These are phyloP conservation scores for Drosophila bocki DNA, from an alignment of 1,140 invertebrate species.

Conservation along the genomic window DNA sequence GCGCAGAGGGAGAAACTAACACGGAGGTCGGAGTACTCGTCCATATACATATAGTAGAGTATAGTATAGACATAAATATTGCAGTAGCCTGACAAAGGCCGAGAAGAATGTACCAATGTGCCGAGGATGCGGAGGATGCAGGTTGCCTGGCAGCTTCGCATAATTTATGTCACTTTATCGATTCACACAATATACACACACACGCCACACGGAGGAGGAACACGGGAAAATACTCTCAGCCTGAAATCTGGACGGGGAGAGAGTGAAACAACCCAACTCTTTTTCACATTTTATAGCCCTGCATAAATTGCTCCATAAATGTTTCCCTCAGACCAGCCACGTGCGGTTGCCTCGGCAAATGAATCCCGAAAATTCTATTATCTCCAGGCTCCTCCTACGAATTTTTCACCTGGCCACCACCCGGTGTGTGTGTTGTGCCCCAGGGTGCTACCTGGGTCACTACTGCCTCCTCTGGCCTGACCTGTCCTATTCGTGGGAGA, in stretches of 20 bases:
- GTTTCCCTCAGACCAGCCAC: constrained; percentile 17
- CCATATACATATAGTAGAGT: not conserved
- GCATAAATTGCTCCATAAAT: constrained; percentile 74
- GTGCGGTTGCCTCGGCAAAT: constrained; percentile 36
- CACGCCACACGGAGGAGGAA: not conserved
- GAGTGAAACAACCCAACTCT: constrained; percentile 1
- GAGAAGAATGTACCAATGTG: constrained; percentile 35
- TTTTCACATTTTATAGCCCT: constrained; percentile 55
- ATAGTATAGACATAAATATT: constrained; percentile 56
- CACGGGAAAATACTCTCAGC: constrained; percentile 10
- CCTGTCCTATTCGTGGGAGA: constrained; percentile 1
- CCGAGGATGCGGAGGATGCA: not conserved
- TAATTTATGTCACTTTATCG: constrained; percentile 75
- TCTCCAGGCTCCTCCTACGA: constrained; percentile 2
- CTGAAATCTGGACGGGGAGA: not conserved
- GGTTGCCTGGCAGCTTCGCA: constrained; percentile 32
- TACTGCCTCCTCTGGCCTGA: not conserved
- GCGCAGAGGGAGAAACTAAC: constrained; percentile 2
- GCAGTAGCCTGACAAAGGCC: constrained; percentile 63
- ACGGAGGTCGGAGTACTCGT: not conserved
- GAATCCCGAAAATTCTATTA: constrained; percentile 49
- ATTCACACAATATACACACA: constrained; percentile 36
- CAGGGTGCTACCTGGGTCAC: constrained; percentile 8
- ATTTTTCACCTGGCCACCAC: constrained; percentile 2
- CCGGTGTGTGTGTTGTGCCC: constrained; percentile 3